Evolutionary conservation across 2,113 vertebrate genomes (phyloP).

Genomic region (Cochlearius cochlearius): DNA sequence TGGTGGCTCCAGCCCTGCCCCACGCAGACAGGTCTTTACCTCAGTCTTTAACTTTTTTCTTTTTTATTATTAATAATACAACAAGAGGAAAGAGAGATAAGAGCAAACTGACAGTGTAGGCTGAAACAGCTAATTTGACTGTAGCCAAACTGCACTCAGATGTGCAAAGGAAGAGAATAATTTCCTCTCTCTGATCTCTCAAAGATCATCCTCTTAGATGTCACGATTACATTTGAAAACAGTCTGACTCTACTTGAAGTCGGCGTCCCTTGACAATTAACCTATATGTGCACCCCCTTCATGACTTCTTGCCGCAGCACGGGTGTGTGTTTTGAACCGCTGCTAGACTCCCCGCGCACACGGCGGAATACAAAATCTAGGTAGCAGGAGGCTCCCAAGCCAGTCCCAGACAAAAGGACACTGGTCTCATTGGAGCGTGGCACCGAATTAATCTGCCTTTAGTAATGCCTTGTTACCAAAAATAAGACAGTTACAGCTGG

Average conservation of each 20-base stretch:
- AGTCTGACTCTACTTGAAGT: conserved; percentile 26
- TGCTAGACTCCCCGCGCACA: rapidly evolving
- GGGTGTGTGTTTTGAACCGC: background rate
- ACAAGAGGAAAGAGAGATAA: conserved; percentile 55
- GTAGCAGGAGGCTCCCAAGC: background rate
- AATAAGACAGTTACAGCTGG: conserved; percentile 55
- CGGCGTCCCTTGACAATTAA: conserved; percentile 9
- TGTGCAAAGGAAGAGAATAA: conserved; percentile 63
- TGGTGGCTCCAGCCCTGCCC: background rate
- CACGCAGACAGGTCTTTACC: background rate
- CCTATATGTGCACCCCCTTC: background rate
- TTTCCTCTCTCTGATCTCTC: conserved; percentile 47
- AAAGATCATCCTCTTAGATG: conserved; percentile 48
- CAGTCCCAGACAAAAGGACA: background rate
- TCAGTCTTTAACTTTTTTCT: background rate
- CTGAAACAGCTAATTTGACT: conserved; percentile 59
- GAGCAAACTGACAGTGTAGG: conserved; percentile 51
- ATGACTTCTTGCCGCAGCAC: background rate
- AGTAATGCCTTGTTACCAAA: conserved; percentile 37
- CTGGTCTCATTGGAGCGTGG: background rate
- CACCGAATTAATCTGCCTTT: conserved; percentile 33
- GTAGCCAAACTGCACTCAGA: conserved; percentile 58
- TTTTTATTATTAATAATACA: conserved; percentile 54
- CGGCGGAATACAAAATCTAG: background rate
- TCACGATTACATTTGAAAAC: conserved; percentile 25